phyloP scores from a whole-genome alignment of 2,888 invertebrate genomes.

The Eristalis arbustorum region DNA sequence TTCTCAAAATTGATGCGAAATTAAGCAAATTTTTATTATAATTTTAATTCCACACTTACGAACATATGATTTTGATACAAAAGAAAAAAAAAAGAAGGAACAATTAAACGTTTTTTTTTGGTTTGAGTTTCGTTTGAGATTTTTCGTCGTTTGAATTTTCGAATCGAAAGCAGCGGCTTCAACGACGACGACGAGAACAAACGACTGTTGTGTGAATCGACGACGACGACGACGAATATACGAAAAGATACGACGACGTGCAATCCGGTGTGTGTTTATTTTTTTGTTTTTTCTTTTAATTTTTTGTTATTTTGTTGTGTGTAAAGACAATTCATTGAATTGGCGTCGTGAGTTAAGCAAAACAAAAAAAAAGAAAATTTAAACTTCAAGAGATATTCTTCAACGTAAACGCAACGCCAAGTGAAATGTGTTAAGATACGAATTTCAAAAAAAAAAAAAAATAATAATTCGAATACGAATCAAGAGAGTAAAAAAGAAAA shows the following conservation, averaged over 20 bases:
- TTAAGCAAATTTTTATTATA: constrained; percentile 38
- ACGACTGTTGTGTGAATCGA: constrained; percentile 7
- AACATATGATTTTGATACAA: constrained; percentile 60
- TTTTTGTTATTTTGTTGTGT: constrained; percentile 12
- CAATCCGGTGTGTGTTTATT: not conserved
- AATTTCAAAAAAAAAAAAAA: constrained; percentile 27
- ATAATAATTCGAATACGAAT: not conserved
- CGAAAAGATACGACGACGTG: not conserved
- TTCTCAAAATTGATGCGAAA: constrained; percentile 67
- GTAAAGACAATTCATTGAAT: constrained; percentile 13
- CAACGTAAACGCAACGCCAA: not conserved
- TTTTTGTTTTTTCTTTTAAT: not conserved
- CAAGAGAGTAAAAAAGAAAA: constrained; percentile 37
- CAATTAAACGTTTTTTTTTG: constrained; percentile 56
- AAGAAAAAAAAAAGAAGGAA: not conserved
- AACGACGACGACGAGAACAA: constrained; percentile 48
- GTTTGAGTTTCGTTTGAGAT: constrained; percentile 71
- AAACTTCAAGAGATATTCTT: constrained; percentile 11
- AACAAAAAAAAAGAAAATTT: constrained; percentile 28
- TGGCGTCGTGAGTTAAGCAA: constrained; percentile 21
- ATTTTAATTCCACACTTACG: constrained; percentile 60
- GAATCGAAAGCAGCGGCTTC: constrained; percentile 50
- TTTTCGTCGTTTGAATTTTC: constrained; percentile 68
- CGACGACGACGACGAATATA: constrained; percentile 48
- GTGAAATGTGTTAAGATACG: constrained; percentile 53